Evolutionary conservation across 2,113 vertebrate species (phyloP), one percentile per base, ranked within the genome.

Genomic region (Epinephelus moara): DNA sequence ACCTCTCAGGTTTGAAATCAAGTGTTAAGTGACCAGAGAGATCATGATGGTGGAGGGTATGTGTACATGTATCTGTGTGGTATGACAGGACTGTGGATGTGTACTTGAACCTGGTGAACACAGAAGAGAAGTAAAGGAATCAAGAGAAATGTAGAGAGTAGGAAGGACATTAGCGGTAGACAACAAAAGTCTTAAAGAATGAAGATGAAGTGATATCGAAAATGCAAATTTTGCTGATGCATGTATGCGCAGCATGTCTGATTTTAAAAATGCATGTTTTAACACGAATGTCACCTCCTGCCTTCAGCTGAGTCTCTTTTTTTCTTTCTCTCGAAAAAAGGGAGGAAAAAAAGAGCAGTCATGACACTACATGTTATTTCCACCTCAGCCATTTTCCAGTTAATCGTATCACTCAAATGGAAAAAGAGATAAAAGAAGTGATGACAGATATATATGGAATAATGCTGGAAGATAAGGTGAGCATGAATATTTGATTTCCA

Each of bases 351-450:
- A 61, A 64, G 30, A 66, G 23, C 52, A 76, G 89, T 91, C 91
- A 82, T 90, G 89, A 92, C 81, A 84, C 59, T 67, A 90, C 89
- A 89, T 59, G 86, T 89, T 87, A 61, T 87, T 92, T 89, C 70
- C 82, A 89, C 75, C 30, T 75, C 77, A 60, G 55, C 40, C 14
- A 18, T 71, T 78, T 68, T 61, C 60, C 68, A 60, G 37, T 40
- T 70, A 55, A 71, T 84, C 18, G 8, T 11, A 73, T 81, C 40
- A 77, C 37, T 69, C 45, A 67, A 73, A 80, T 81, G 70, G 42
- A 77, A 79, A 81, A 57, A 78, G 66, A 78, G 53, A 78, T 78
- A 47, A 87, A 70, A 61, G 25, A 30, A 66, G 68, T 53, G 76
- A 52, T 81, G 62, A 88, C 49, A 75, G 63, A 88, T 81, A 80